Evolutionary conservation across 2,888 invertebrate species (phyloP).

Genomic region (Sphaerophoria taeniata): DNA sequence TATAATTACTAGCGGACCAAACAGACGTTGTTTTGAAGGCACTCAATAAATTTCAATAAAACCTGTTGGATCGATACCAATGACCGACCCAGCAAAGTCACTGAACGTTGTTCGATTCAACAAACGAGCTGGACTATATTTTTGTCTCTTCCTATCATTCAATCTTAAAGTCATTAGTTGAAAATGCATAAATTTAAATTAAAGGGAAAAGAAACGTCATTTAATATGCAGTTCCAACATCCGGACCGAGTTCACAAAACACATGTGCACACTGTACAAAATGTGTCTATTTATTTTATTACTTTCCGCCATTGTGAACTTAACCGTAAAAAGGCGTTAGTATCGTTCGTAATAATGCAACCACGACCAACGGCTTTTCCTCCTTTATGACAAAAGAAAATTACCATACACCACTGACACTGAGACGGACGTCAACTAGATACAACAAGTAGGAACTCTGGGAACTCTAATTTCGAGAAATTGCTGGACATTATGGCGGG

Average conservation of each 20-base stretch:
- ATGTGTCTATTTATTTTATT: neutral
- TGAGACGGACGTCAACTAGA: neutral
- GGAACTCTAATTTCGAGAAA: neutral
- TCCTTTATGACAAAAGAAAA: constrained; percentile 63
- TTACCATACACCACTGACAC: constrained; percentile 47
- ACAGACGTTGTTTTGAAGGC: too few relatives aligned
- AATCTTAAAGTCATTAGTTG: constrained; percentile 49
- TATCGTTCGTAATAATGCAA: constrained; percentile 23
- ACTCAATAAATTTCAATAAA: constrained; percentile 70
- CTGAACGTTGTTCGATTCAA: constrained; percentile 45
- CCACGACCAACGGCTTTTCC: constrained; percentile 35
- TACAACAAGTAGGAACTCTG: neutral
- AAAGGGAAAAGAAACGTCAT: constrained; percentile 52
- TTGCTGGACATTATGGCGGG: neutral
- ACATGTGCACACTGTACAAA: neutral
- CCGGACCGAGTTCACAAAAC: constrained; percentile 37
- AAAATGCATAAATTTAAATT: constrained; percentile 48
- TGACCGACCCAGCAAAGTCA: constrained; percentile 74
- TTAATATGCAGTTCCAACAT: constrained; percentile 62
- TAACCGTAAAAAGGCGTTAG: constrained; percentile 61
- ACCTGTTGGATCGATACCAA: constrained; percentile 75
- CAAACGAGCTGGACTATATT: constrained; percentile 40
- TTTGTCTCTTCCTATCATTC: constrained; percentile 47
- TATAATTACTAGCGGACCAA: too few relatives aligned
- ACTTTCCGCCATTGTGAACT: constrained; percentile 61